Evolutionary conservation across 1,140 invertebrate species (phyloP), one percentile per base, ranked within the genome.

Genomic region (Apis florea): DNA sequence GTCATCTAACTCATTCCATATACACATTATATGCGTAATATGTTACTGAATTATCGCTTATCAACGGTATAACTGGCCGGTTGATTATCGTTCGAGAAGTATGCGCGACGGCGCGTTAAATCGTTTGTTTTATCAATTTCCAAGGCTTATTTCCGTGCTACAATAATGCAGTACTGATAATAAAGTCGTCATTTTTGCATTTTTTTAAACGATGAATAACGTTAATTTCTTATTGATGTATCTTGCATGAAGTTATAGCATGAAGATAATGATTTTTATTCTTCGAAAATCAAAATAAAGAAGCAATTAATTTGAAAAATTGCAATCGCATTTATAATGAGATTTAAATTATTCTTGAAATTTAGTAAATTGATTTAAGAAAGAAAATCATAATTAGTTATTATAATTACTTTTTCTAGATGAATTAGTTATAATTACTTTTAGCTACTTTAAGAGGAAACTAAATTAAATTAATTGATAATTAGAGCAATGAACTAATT

Each of bases 101-200:
- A 58, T 49, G 58, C 77, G 75, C 73, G 49, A 49, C 54, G 47
- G 19, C 64, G 82, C 15, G 56, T 84, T 54, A 53, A 86, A 75
- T 80, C 74, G 79, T 82, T 86, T 79, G 58, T 79, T 85, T 80
- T 76, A 82, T 88, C 73, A 86, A 84, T 68, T 76, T n/a, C 49
- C 66, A 58, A 78, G 66, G 75, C 67, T 79, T 76, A 66, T 79
- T 83, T 79, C 74, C 81, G 67, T 69, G 58, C 40, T 47, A 49
- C 40, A 64, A 82, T 78, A 15, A 58, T 69, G 40, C 51, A n/a
- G n/a, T n/a, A n/a, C 31, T 40, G 59, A 64, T 68, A 83, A 78
- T 79, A 11, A 54, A 31, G n/a, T 6, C 49, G 72, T 77, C 53
- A 59, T 54, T 61, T 47, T 82, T 54, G 26, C 56, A 82, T 70